These are phyloP conservation scores for Takifugu rubripes DNA, from an alignment of 2,797 vertebrate species.

Conservation along the genomic window DNA sequence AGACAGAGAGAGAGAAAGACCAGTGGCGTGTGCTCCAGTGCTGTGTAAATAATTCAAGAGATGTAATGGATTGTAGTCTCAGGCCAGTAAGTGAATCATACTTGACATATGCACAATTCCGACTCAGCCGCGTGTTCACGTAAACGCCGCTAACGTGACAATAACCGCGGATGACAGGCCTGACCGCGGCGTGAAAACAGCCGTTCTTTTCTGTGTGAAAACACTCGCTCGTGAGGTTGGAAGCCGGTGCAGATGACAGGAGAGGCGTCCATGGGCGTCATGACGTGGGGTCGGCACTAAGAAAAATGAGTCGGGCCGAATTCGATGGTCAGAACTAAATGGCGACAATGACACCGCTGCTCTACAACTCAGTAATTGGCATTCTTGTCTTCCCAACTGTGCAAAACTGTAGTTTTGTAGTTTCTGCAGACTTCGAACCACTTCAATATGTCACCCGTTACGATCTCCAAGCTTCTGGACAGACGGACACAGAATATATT, in stretches of 20 bases:
- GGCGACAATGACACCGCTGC: too few relatives aligned
- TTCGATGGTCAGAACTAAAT: too few relatives aligned
- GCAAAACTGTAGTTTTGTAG: too few relatives aligned
- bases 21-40: conserved; percentile 17
- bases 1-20: conserved; percentile 26
- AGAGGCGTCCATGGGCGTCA: neutral
- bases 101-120: conserved; percentile 69
- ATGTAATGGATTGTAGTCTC: conserved; percentile 60
- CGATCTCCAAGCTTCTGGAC: too few relatives aligned
- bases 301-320: too few relatives aligned
- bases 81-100: conserved; percentile 66
- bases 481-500: too few relatives aligned
- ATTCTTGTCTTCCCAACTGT: too few relatives aligned
- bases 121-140: conserved; percentile 52
- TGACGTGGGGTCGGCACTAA: too few relatives aligned
- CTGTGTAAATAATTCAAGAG: conserved; percentile 62
- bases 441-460: too few relatives aligned
- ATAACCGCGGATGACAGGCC: conserved; percentile 63
- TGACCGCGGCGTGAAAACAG: conserved; percentile 51
- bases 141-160: conserved; percentile 65
- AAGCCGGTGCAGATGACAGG: conserved; percentile 4
- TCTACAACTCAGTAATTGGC: too few relatives aligned
- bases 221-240: conserved; percentile 39
- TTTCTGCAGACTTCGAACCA: too few relatives aligned
- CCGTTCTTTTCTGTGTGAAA: conserved; percentile 45